Conservation (phyloP, 2,888 invertebrate species). For the Dendrolimus houi region DNA sequence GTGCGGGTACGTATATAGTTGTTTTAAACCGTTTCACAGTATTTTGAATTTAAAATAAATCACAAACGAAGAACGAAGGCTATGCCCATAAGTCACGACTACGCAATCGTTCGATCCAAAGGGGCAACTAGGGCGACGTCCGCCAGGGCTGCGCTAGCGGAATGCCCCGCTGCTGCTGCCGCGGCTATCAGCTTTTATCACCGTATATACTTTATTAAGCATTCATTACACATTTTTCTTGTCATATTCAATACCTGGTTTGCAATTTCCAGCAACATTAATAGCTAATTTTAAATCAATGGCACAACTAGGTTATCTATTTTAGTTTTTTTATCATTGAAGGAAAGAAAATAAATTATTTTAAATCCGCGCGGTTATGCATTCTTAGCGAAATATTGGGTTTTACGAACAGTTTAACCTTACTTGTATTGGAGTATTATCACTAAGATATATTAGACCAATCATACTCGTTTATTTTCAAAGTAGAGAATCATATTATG, state of each 20-base stretch:
- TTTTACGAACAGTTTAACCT: no score
- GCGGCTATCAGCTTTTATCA: conserved; percentile 14
- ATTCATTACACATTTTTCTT: conserved; percentile 7
- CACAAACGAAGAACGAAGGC: conserved; percentile 12
- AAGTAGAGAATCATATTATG: no score
- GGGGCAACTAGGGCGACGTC: conserved; percentile 71
- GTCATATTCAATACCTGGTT: background rate
- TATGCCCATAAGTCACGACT: conserved; percentile 48
- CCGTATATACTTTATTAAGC: conserved; percentile 9
- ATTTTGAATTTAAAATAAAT: conserved; percentile 3
- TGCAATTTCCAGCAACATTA: no score
- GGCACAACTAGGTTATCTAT: no score
- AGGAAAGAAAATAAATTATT: no score
- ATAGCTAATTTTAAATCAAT: no score
- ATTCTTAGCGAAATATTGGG: no score
- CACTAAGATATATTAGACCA: no score
- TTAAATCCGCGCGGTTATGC: no score
- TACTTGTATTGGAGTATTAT: no score
- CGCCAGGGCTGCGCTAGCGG: conserved; percentile 72
- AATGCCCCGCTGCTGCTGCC: conserved; percentile 47
- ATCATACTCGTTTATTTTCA: no score
- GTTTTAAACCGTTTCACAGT: conserved; percentile 28
- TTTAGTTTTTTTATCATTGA: no score
- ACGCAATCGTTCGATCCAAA: conserved; percentile 72
- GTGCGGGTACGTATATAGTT: conserved; percentile 18